These are phyloP conservation scores for Apis laboriosa DNA, from an alignment of 1,140 invertebrate species.

Conservation along the genomic window DNA sequence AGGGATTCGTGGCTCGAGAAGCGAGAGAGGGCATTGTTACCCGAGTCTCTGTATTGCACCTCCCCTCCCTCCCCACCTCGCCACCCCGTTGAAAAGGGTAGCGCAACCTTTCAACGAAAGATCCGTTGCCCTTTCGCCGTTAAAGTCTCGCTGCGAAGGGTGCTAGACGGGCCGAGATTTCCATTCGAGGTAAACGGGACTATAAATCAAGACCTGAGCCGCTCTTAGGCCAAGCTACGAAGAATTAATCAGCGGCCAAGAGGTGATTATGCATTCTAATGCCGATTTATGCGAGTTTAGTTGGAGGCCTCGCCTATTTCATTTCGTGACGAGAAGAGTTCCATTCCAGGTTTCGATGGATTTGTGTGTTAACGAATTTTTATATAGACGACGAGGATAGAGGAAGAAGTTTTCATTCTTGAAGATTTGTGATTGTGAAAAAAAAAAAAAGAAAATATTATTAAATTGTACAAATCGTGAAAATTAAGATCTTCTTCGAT, in stretches of 20 bases:
- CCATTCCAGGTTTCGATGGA: neutral
- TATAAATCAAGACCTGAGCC: slow-evolving; percentile 54
- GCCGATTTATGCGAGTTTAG: slow-evolving; percentile 32
- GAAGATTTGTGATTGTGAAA: no score
- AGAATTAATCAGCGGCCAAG: slow-evolving; percentile 57
- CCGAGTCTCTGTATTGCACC: slow-evolving; percentile 43
- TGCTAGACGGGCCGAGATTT: slow-evolving; percentile 52
- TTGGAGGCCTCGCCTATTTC: neutral
- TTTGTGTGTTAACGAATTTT: no score
- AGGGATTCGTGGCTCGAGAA: slow-evolving; percentile 36
- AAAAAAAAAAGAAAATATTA: no score
- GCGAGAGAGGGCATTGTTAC: slow-evolving; percentile 51
- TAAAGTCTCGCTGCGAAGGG: slow-evolving; percentile 43
- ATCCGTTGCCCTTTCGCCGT: slow-evolving; percentile 59
- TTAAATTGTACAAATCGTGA: no score
- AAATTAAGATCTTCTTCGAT: no score
- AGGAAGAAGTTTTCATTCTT: no score
- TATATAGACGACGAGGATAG: neutral
- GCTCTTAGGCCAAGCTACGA: slow-evolving; percentile 43
- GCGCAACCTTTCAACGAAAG: slow-evolving; percentile 62
- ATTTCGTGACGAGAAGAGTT: neutral
- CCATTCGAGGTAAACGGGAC: slow-evolving; percentile 59
- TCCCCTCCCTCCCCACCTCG: neutral
- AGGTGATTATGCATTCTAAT: slow-evolving; percentile 29
- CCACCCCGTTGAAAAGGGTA: slow-evolving; percentile 57